Evolutionary conservation across 2,113 vertebrate species (phyloP).

Genomic region (Nycticorax nycticorax): DNA sequence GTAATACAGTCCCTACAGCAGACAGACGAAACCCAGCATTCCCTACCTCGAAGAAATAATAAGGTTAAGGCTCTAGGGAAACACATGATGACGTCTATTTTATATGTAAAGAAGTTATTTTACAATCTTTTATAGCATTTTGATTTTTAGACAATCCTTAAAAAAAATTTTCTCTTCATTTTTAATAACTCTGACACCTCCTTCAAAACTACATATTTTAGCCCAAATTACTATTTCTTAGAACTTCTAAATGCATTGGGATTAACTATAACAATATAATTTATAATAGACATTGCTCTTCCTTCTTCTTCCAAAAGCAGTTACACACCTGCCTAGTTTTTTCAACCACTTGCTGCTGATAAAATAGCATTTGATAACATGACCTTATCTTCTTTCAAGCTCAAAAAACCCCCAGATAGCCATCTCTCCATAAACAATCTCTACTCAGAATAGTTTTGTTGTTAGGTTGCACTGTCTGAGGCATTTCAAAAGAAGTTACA

Average conservation of each 20-base stretch:
- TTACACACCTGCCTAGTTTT: neutral
- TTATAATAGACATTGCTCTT: neutral
- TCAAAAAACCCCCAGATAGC: neutral
- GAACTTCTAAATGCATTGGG: neutral
- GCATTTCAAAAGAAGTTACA: neutral
- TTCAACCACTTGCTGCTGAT: neutral
- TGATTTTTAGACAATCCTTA: neutral
- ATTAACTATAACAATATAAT: neutral
- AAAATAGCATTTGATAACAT: neutral
- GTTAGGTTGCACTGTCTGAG: fast-evolving
- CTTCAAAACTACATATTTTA: neutral
- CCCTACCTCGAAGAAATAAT: neutral
- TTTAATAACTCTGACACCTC: neutral
- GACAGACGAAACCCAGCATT: neutral
- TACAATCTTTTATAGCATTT: neutral
- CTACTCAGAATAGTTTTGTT: neutral
- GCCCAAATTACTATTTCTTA: neutral
- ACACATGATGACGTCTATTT: neutral
- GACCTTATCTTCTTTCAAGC: neutral
- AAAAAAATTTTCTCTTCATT: neutral
- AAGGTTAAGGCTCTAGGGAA: neutral
- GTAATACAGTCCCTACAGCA: neutral
- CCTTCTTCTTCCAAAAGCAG: neutral
- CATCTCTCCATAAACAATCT: neutral
- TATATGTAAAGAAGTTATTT: neutral